Evolutionary conservation across 1,140 invertebrate genomes (phyloP).

Genomic region (Bombus confusus): DNA sequence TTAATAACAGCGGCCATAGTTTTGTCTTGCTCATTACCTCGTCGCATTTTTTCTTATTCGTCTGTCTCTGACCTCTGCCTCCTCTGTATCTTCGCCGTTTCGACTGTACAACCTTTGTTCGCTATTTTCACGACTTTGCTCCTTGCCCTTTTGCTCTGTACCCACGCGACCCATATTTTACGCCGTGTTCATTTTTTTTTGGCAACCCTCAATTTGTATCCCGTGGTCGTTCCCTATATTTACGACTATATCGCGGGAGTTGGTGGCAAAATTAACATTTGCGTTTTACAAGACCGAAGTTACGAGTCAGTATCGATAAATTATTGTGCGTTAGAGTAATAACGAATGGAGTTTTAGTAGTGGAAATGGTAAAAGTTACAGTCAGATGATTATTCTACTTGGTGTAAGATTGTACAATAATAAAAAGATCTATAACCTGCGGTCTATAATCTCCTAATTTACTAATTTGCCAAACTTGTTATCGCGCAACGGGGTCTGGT

Average conservation of each 20-base stretch:
- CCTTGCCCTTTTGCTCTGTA: not conserved
- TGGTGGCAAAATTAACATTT: not conserved
- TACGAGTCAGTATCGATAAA: not conserved
- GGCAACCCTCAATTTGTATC: not conserved
- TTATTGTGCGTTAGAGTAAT: not conserved
- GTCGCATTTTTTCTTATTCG: constrained; percentile 1
- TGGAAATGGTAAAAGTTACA: too few species aligned
- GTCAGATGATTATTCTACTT: not conserved
- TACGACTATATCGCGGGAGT: not conserved
- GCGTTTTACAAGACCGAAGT: too few species aligned
- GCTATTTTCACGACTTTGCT: not conserved
- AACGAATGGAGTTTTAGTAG: too few species aligned
- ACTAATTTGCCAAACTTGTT: too few species aligned
- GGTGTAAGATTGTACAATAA: too few species aligned
- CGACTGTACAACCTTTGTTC: not conserved
- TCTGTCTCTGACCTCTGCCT: not conserved
- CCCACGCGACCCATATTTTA: constrained; percentile 1
- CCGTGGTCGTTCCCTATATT: not conserved
- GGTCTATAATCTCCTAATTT: too few species aligned
- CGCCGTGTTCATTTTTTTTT: not conserved
- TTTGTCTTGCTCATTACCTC: constrained; percentile 13
- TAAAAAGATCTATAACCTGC: too few species aligned
- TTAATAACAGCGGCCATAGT: constrained; percentile 3
- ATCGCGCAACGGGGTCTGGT: too few species aligned
- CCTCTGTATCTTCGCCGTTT: not conserved